Evolutionary conservation across 2,113 vertebrate genomes (phyloP).

Genomic region (Limnothrissa miodon): DNA sequence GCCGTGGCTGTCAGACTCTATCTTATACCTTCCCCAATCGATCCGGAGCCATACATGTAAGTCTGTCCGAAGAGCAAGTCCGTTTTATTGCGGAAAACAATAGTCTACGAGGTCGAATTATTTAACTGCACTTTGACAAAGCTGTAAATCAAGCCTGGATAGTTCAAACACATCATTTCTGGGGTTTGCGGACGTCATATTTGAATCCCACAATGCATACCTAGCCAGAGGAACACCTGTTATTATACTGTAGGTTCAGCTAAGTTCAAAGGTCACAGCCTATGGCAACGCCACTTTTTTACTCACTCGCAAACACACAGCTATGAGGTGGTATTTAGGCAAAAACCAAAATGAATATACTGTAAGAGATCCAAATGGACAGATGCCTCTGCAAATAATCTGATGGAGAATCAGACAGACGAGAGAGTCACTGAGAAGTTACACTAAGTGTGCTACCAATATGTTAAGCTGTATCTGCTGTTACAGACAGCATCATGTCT

Average conservation of each 20-base stretch:
- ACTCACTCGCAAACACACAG: too few relatives aligned
- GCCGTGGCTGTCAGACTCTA: conserved; percentile 57
- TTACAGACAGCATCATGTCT: too few relatives aligned
- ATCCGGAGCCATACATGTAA: conserved; percentile 62
- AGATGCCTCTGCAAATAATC: neutral
- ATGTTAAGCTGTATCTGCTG: too few relatives aligned
- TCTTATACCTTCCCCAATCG: conserved; percentile 67
- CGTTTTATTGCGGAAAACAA: too few relatives aligned
- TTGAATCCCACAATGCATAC: neutral
- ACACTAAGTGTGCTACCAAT: too few relatives aligned
- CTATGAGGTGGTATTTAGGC: neutral
- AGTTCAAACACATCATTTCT: neutral
- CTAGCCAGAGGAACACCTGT: neutral
- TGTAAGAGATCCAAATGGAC: too few relatives aligned
- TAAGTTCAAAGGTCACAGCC: neutral
- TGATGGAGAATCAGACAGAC: neutral
- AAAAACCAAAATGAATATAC: neutral
- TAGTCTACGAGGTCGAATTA: neutral
- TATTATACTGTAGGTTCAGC: neutral
- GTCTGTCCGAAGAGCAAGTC: neutral
- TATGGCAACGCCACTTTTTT: too few relatives aligned
- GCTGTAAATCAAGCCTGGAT: too few relatives aligned
- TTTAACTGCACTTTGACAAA: neutral
- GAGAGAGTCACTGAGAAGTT: neutral
- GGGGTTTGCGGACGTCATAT: neutral